A percentile compares a stretch with the other conserved stretches of the same genome.
phyloP scores from a whole-genome alignment of 1,140 invertebrate genomes.

The Drosophila bifasciata region DNA sequence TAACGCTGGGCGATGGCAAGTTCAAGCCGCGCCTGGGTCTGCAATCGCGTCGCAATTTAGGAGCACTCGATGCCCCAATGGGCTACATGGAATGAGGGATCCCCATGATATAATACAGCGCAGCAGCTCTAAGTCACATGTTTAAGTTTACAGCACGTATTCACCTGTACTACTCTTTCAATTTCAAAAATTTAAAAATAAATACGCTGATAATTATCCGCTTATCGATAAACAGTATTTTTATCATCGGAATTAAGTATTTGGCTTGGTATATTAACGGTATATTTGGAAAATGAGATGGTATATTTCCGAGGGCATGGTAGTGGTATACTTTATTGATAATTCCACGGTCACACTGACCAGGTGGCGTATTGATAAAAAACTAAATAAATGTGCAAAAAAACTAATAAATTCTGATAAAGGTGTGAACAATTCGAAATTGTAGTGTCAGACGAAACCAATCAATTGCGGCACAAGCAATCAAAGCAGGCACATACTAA shows the following conservation, averaged over 20 bases:
- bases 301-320: too few relatives aligned
- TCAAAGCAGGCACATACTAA: conserved; percentile 8
- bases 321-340: too few relatives aligned
- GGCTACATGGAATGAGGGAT: conserved; percentile 56
- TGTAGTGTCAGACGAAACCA: conserved; percentile 15
- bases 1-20: conserved; percentile 57
- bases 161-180: background rate
- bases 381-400: conserved; percentile 1
- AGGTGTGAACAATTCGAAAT: conserved; percentile 24
- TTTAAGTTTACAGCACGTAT: too few relatives aligned
- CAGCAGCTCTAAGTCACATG: too few relatives aligned
- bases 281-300: too few relatives aligned
- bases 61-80: conserved; percentile 9
- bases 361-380: too few relatives aligned
- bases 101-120: background rate
- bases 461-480: conserved; percentile 32
- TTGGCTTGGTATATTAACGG: too few relatives aligned
- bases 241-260: too few relatives aligned
- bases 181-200: background rate
- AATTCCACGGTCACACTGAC: too few relatives aligned
- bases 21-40: conserved; percentile 63
- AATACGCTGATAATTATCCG: too few relatives aligned
- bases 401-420: background rate
- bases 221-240: too few relatives aligned
- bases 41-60: conserved; percentile 36